phyloP scores from a whole-genome alignment of 2,113 vertebrate species.

The Muntiacus reevesi region DNA sequence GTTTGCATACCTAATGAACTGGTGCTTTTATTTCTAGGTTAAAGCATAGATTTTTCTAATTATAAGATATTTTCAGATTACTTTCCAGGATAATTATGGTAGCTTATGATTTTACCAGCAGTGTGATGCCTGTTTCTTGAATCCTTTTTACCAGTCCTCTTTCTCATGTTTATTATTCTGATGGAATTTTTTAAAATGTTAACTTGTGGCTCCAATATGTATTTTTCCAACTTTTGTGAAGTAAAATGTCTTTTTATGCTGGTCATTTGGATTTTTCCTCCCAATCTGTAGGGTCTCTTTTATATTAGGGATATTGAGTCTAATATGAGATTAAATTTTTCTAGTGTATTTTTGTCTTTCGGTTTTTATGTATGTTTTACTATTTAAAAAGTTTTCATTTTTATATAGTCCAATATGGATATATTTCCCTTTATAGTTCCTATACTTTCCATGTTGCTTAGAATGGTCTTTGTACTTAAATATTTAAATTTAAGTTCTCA shows the following conservation, averaged over 20 bases:
- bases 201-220: background rate
- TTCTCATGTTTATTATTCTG: background rate
- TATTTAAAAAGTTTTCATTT: background rate
- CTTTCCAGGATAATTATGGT: background rate
- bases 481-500: background rate
- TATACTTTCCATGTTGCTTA: background rate
- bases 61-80: constrained; percentile 1
- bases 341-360: background rate
- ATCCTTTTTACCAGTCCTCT: background rate
- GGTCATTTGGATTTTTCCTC: background rate
- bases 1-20: background rate
- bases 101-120: background rate
- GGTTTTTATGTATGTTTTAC: background rate
- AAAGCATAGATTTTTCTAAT: background rate
- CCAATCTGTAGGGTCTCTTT: background rate
- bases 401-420: background rate
- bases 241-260: background rate
- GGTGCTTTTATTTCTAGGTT: background rate
- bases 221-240: background rate
- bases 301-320: background rate
- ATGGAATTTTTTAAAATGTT: background rate
- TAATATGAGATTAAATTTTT: background rate
- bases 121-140: background rate
- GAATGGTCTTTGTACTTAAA: background rate
- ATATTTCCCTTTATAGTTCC: background rate